Conservation (phyloP, 2,888 invertebrate species). For the Trachelus troglodyta region DNA sequence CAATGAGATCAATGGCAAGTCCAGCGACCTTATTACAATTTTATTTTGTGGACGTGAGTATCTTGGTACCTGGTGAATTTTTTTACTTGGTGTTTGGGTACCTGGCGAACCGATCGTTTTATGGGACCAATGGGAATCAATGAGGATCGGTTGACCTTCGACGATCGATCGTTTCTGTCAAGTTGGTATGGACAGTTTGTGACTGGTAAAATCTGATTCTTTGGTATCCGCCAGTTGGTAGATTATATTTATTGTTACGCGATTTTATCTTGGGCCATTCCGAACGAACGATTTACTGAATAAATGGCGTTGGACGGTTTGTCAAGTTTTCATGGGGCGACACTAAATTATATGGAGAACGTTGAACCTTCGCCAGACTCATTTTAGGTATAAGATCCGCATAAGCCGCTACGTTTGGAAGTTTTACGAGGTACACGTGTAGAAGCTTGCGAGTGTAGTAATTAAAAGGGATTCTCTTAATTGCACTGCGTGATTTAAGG, state of each 20-base stretch:
- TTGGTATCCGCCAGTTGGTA: not conserved
- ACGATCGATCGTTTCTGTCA: not conserved
- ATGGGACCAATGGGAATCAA: too few species aligned
- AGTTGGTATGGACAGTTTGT: not conserved
- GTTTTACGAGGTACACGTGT: not conserved
- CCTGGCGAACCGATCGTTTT: too few species aligned
- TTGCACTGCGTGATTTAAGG: constrained; percentile 44
- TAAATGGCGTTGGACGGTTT: not conserved
- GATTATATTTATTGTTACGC: not conserved
- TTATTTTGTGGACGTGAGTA: too few species aligned
- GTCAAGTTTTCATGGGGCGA: not conserved
- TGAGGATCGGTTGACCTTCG: not conserved
- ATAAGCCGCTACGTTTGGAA: not conserved
- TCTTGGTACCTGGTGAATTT: too few species aligned
- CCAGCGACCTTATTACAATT: not conserved
- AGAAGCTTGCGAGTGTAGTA: not conserved
- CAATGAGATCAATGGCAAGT: not conserved
- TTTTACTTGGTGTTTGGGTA: too few species aligned
- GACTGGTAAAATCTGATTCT: not conserved
- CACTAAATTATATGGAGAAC: not conserved
- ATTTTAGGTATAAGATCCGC: not conserved
- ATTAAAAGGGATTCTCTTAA: constrained; percentile 45
- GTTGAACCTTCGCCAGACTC: not conserved
- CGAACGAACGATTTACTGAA: not conserved
- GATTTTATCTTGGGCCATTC: not conserved